A percentile compares a stretch with the other conserved stretches of the same genome.
Evolutionary conservation across 2,113 vertebrate genomes (phyloP).

Genomic region (Mustela nigripes): DNA sequence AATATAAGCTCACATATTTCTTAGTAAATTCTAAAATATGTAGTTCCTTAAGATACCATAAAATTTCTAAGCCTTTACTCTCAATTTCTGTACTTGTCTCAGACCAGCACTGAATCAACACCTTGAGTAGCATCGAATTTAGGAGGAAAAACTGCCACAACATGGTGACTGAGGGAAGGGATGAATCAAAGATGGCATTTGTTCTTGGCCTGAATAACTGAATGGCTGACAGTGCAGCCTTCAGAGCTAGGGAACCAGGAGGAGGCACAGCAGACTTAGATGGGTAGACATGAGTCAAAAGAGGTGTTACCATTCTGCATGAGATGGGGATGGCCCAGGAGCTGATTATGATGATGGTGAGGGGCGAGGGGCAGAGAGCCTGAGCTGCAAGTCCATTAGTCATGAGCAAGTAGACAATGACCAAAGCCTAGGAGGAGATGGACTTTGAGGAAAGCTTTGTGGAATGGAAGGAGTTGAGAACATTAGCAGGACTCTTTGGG

Average conservation of each 20-base stretch:
- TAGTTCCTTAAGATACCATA: neutral
- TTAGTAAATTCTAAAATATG: neutral
- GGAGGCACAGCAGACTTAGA: neutral
- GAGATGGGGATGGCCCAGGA: neutral
- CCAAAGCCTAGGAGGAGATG: neutral
- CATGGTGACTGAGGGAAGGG: neutral
- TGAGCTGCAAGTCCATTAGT: neutral
- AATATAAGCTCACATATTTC: neutral
- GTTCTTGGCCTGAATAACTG: neutral
- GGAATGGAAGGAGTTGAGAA: neutral
- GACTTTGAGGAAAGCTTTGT: neutral
- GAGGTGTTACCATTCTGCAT: too few relatives aligned
- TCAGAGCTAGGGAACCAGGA: neutral
- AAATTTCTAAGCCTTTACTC: neutral
- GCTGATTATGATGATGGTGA: too few relatives aligned
- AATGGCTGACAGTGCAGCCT: neutral
- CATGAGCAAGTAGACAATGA: neutral
- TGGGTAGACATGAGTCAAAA: neutral
- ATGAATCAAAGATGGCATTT: neutral
- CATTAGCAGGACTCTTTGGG: neutral
- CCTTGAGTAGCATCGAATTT: neutral
- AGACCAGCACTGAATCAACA: neutral
- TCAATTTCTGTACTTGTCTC: neutral
- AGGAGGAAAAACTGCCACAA: neutral
- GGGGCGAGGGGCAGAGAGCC: neutral